A percentile compares a stretch with the other conserved stretches of the same genome.
phyloP scores from a whole-genome alignment of 2,113 vertebrate species.

The Spermophilus dauricus region DNA sequence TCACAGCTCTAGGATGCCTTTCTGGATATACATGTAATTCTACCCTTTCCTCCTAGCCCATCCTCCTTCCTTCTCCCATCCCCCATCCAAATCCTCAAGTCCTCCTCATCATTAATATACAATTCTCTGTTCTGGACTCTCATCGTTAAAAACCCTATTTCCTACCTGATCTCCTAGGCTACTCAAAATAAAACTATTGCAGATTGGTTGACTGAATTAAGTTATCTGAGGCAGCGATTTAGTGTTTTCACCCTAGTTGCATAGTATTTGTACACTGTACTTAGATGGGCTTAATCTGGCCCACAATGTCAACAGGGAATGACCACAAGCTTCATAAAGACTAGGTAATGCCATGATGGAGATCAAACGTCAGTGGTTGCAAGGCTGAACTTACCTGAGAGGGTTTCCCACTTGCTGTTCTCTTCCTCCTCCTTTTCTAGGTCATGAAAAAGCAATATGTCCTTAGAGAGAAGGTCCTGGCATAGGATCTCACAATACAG shows the following conservation, averaged over 20 bases:
- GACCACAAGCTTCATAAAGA: not conserved
- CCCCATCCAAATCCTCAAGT: not conserved
- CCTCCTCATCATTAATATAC: not conserved
- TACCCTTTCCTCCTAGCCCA: not conserved
- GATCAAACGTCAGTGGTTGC: not conserved
- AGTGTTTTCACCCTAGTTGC: not conserved
- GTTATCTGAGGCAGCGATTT: not conserved
- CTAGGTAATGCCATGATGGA: not conserved
- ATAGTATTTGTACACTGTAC: not conserved
- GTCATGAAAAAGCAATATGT: conserved; percentile 54
- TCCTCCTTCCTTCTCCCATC: not conserved
- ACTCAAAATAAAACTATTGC: not conserved
- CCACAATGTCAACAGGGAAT: not conserved
- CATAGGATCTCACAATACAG: conserved; percentile 78
- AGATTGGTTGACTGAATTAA: not conserved
- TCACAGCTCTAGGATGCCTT: not conserved
- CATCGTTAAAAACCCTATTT: not conserved
- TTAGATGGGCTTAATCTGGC: not conserved
- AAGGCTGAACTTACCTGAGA: conserved; percentile 54
- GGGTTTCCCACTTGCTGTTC: conserved; percentile 60
- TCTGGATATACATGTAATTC: not conserved
- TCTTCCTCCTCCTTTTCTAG: conserved; percentile 70
- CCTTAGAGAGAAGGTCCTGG: conserved; percentile 72
- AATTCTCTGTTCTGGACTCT: not conserved
- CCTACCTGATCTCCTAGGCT: not conserved